Conservation (phyloP, 2,888 invertebrate species). For the Luffia ferchaultella region DNA sequence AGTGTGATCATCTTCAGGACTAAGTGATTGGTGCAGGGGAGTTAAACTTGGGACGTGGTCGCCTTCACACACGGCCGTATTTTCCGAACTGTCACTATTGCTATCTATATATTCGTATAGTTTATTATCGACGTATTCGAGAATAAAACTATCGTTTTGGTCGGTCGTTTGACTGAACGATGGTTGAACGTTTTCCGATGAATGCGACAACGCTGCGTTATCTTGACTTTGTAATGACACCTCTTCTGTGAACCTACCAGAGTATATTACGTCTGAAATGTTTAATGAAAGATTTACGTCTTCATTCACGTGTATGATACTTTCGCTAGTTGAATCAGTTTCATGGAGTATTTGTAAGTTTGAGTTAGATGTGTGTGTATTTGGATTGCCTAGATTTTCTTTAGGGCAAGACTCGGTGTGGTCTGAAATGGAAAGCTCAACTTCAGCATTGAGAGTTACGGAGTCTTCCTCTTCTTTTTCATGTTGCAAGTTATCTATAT, state of each 20-base stretch:
- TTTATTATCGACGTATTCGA: conserved; percentile 14
- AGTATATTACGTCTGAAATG: conserved; percentile 44
- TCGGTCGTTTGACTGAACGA: too few species aligned
- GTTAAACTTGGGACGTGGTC: conserved; percentile 12
- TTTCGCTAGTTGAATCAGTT: conserved; percentile 18
- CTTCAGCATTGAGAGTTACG: conserved; percentile 47
- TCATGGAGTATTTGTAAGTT: neutral
- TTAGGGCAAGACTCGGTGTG: conserved; percentile 33
- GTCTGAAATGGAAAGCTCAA: conserved; percentile 35
- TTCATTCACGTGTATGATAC: conserved; percentile 21
- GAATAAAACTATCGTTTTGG: neutral
- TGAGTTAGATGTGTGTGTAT: neutral
- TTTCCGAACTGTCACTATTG: conserved; percentile 43
- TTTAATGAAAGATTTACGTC: conserved; percentile 37
- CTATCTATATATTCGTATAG: conserved; percentile 48
- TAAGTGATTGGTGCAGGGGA: conserved; percentile 18
- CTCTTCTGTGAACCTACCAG: conserved; percentile 38
- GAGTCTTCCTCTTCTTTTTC: conserved; percentile 21
- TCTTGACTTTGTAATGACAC: neutral
- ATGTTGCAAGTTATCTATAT: conserved; percentile 38
- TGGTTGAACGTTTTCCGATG: too few species aligned
- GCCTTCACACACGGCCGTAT: conserved; percentile 42
- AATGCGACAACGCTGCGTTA: neutral
- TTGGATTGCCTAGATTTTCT: conserved; percentile 15
- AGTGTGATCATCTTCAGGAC: conserved; percentile 28